phyloP scores from a whole-genome alignment of 2,888 invertebrate genomes.

The Drosophila siamana region DNA sequence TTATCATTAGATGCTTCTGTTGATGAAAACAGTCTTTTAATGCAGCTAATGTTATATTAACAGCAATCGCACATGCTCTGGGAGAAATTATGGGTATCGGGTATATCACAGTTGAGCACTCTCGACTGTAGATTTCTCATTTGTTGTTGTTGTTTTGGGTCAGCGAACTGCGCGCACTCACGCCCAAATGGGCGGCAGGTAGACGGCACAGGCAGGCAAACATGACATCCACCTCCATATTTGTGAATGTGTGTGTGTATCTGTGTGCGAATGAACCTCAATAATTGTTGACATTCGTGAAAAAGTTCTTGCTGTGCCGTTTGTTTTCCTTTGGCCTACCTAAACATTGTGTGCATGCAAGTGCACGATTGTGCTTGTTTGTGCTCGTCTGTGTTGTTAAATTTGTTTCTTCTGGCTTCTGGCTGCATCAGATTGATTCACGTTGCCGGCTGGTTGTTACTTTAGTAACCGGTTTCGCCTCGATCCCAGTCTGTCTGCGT shows the following conservation, averaged over 20 bases:
- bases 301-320: conserved; percentile 22
- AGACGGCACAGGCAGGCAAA: conserved; percentile 13
- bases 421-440: conserved; percentile 12
- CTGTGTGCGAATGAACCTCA: conserved; percentile 2
- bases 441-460: conserved; percentile 32
- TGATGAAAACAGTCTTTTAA: no score
- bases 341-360: not conserved
- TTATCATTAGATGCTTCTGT: no score
- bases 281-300: conserved; percentile 40
- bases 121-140: not conserved
- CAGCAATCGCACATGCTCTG: not conserved
- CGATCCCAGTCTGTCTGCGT: not conserved
- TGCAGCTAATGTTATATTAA: no score
- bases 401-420: conserved; percentile 20
- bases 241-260: not conserved
- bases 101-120: not conserved
- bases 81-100: not conserved
- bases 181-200: conserved; percentile 41
- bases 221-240: conserved; percentile 13
- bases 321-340: not conserved
- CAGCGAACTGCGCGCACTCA: conserved; percentile 40
- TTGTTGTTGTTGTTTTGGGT: conserved; percentile 34
- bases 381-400: conserved; percentile 1
- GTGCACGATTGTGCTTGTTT: not conserved
- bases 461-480: conserved; percentile 45